Evolutionary conservation across 2,888 invertebrate species (phyloP).

Genomic region (Bombylius discolor): DNA sequence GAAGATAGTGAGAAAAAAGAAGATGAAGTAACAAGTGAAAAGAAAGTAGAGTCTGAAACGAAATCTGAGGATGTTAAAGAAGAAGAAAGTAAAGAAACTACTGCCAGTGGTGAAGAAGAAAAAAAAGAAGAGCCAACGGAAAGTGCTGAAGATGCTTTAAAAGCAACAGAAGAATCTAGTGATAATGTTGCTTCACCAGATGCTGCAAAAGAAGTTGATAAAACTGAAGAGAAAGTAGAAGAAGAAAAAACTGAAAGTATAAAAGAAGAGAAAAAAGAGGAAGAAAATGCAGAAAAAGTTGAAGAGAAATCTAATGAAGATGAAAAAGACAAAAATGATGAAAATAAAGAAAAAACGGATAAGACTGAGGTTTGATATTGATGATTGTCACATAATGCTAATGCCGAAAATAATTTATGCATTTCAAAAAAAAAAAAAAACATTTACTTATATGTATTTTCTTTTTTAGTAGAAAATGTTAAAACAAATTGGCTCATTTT

Average conservation of each 20-base stretch:
- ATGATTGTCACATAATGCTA: too few species aligned
- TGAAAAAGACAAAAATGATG: constrained; percentile 4
- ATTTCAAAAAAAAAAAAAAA: too few species aligned
- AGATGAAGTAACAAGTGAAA: background rate
- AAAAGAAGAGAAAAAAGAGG: background rate
- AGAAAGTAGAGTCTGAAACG: background rate
- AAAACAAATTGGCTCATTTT: too few species aligned
- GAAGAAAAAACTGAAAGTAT: background rate
- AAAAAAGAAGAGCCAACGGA: constrained; percentile 1
- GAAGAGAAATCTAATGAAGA: background rate
- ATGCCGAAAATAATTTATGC: too few species aligned
- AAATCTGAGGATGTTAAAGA: background rate
- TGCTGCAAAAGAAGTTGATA: too few species aligned
- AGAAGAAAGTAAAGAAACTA: background rate
- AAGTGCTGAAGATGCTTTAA: constrained; percentile 8
- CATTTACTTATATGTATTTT: too few species aligned
- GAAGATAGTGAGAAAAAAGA: background rate
- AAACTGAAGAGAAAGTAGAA: constrained; percentile 8
- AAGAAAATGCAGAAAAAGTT: background rate
- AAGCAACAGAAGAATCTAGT: constrained; percentile 9
- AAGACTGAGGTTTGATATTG: constrained; percentile 12
- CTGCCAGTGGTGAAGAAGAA: background rate
- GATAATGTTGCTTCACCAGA: too few species aligned
- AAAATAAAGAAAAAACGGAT: constrained; percentile 8
- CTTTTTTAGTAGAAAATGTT: too few species aligned